Percentiles rank a stretch among this genome's conserved stretches.
Evolutionary conservation across 2,113 vertebrate genomes (phyloP).

Genomic region (Catharus bicknelli): DNA sequence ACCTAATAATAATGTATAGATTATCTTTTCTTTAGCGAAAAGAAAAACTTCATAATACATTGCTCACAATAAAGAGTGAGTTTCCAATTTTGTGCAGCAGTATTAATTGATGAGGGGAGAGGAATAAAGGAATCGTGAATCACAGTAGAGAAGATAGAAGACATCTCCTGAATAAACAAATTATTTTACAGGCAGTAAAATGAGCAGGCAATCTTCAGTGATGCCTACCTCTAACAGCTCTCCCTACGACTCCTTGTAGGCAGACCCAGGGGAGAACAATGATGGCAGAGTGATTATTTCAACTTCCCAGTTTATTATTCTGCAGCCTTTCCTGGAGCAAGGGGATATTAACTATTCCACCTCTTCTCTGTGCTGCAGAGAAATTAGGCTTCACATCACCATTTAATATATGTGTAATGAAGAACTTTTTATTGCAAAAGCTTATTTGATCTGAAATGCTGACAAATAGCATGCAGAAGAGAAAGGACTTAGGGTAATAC

Average conservation of each 20-base stretch:
- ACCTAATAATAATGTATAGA: not conserved
- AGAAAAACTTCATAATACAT: slow-evolving; percentile 52
- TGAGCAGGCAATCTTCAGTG: slow-evolving; percentile 14
- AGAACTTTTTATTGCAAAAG: slow-evolving; percentile 45
- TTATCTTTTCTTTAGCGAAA: slow-evolving; percentile 27
- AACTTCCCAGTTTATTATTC: not conserved
- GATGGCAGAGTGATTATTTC: slow-evolving; percentile 61
- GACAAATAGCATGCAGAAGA: not conserved
- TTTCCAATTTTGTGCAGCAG: slow-evolving; percentile 33
- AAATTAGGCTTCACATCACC: slow-evolving; percentile 5
- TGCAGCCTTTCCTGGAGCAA: not conserved
- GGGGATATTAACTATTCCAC: slow-evolving; percentile 4
- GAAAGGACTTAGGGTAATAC: not conserved
- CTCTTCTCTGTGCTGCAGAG: not conserved
- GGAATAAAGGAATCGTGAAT: slow-evolving; percentile 57
- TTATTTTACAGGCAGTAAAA: not conserved
- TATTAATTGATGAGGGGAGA: slow-evolving; percentile 59
- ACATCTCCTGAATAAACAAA: slow-evolving; percentile 44
- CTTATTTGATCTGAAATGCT: slow-evolving; percentile 4
- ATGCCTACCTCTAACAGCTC: slow-evolving; percentile 6
- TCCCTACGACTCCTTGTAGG: slow-evolving; percentile 39
- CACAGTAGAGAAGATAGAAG: slow-evolving; percentile 29
- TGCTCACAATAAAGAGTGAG: slow-evolving; percentile 52
- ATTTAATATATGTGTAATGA: not conserved
- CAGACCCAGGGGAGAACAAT: slow-evolving; percentile 44